Percentiles rank a stretch among this genome's conserved stretches.
Evolutionary conservation across 2,113 vertebrate species (phyloP).

Genomic region (Stegostoma tigrinum): DNA sequence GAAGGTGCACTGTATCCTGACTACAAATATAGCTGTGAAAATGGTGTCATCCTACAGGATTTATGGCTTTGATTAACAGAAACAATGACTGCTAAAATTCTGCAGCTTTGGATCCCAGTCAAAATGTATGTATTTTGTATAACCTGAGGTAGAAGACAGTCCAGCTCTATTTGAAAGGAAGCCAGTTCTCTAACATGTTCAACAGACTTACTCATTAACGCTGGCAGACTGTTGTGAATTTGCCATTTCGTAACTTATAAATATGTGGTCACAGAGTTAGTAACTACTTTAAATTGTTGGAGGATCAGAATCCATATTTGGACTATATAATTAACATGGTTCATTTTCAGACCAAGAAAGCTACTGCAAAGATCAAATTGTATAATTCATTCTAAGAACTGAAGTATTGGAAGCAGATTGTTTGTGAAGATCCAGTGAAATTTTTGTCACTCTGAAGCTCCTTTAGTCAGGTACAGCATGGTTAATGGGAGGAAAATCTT

Average conservation of each 20-base stretch:
- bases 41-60: slow-evolving; percentile 58
- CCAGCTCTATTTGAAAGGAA: neutral
- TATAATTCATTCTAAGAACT: neutral
- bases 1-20: slow-evolving; percentile 56
- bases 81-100: slow-evolving; percentile 44
- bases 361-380: neutral
- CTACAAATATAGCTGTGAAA: slow-evolving; percentile 60
- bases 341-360: neutral
- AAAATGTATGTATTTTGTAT: slow-evolving; percentile 8
- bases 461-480: neutral
- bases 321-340: neutral
- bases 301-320: neutral
- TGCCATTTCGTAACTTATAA: neutral
- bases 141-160: neutral
- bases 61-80: slow-evolving; percentile 49
- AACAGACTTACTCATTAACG: neutral
- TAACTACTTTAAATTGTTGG: neutral
- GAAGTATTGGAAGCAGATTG: neutral
- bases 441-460: neutral
- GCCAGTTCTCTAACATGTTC: neutral
- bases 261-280: neutral
- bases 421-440: neutral
- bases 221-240: neutral
- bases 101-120: slow-evolving; percentile 44
- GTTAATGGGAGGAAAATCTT: no score